A percentile compares a stretch with the other conserved stretches of the same genome.
Conservation (phyloP, 2,113 vertebrate genomes). For the Perca fluviatilis region DNA sequence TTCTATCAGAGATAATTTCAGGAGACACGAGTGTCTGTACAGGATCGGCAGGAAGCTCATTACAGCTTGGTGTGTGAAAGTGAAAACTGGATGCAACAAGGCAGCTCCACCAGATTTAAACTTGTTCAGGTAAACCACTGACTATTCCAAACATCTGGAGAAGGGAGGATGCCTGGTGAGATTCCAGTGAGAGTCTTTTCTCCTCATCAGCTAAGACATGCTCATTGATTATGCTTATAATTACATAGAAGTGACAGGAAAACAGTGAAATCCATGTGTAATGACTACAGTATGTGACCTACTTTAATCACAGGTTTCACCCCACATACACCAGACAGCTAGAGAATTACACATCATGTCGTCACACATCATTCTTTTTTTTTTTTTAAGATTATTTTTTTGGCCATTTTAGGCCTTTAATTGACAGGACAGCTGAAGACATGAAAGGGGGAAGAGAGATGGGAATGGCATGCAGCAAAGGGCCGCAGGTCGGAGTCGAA, state of each 20-base stretch:
- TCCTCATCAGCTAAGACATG: neutral
- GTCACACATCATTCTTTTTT: conserved; percentile 13
- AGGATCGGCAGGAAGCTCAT: neutral
- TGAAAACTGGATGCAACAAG: neutral
- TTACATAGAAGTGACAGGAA: neutral
- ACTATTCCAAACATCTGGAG: conserved; percentile 61
- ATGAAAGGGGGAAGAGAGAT: too few species aligned
- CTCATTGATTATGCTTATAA: neutral
- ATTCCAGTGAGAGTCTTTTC: conserved; percentile 24
- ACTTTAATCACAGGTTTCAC: conserved; percentile 10
- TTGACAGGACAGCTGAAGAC: too few species aligned
- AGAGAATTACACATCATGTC: conserved; percentile 18
- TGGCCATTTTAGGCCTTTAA: too few species aligned
- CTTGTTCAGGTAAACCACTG: conserved; percentile 44
- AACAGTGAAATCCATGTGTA: neutral
- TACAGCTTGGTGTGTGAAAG: neutral
- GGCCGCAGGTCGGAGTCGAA: too few species aligned
- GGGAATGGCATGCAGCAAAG: too few species aligned
- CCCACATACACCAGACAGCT: neutral
- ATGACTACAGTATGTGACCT: neutral
- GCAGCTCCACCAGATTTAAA: conserved; percentile 58
- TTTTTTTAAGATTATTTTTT: too few species aligned
- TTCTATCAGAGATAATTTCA: neutral
- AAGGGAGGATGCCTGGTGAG: conserved; percentile 51
- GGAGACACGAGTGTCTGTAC: neutral